A percentile compares a stretch with the other conserved stretches of the same genome.
These are phyloP conservation scores for Lordiphosa collinella DNA, from an alignment of 1,140 invertebrate genomes.

Conservation along the genomic window DNA sequence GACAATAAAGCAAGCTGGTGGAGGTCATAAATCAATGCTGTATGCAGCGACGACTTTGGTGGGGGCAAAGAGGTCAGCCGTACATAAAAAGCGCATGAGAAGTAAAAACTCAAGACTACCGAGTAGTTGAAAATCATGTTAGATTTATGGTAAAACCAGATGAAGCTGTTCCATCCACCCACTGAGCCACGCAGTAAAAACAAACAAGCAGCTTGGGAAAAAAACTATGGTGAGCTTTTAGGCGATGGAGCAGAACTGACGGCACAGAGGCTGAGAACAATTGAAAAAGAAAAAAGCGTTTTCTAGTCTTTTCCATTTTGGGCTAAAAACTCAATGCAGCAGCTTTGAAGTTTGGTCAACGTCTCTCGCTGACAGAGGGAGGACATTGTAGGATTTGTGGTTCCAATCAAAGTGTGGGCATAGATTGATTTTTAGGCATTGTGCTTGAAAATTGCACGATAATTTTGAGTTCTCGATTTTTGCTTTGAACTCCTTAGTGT, in stretches of 20 bases:
- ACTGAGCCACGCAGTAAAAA: background rate
- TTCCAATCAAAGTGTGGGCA: background rate
- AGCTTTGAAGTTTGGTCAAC: background rate
- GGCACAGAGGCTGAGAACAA: too few relatives aligned
- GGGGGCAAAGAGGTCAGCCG: slow-evolving; percentile 36
- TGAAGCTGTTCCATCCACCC: slow-evolving; percentile 46
- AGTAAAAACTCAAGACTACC: slow-evolving; percentile 25
- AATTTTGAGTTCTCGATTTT: too few relatives aligned
- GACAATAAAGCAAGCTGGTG: slow-evolving; percentile 53
- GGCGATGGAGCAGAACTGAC: background rate
- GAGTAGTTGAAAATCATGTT: slow-evolving; percentile 51
- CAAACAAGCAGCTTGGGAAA: slow-evolving; percentile 8
- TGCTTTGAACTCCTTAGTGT: too few relatives aligned
- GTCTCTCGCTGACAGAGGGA: background rate
- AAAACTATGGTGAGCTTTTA: slow-evolving; percentile 27
- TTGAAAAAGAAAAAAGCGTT: too few relatives aligned
- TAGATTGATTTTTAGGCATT: slow-evolving; percentile 11
- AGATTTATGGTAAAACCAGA: slow-evolving; percentile 63
- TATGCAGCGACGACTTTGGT: slow-evolving; percentile 29
- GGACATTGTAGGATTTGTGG: too few relatives aligned
- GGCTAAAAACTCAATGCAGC: slow-evolving; percentile 1
- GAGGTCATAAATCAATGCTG: slow-evolving; percentile 63
- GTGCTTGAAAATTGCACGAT: slow-evolving; percentile 12
- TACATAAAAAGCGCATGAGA: slow-evolving; percentile 1
- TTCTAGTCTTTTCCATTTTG: background rate